Evolutionary conservation across 2,797 vertebrate species (phyloP).

Genomic region (Macrochelys suwanniensis): DNA sequence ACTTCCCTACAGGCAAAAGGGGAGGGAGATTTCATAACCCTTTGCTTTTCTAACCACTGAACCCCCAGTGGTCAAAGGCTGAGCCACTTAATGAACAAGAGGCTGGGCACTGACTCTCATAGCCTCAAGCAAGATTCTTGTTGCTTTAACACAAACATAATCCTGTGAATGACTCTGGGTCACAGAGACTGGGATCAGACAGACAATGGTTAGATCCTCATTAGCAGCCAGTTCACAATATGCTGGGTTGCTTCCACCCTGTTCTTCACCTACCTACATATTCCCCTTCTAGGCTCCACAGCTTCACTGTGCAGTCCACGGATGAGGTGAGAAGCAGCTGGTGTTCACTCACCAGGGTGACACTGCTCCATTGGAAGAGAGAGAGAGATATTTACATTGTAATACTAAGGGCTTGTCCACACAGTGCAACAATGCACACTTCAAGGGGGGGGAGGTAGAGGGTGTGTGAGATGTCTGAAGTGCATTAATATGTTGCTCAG

Average conservation of each 20-base stretch:
- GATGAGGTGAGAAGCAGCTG: conserved; percentile 48
- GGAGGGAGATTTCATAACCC: not conserved
- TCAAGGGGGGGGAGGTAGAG: no score
- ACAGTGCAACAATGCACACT: not conserved
- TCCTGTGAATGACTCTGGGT: not conserved
- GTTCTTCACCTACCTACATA: conserved; percentile 32
- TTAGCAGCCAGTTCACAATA: not conserved
- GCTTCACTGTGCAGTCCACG: conserved; percentile 49
- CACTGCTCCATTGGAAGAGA: not conserved
- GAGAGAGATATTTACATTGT: not conserved
- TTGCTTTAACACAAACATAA: not conserved
- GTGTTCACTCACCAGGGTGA: conserved; percentile 23
- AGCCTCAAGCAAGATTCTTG: not conserved
- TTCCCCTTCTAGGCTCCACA: conserved; percentile 55
- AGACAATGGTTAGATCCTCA: not conserved
- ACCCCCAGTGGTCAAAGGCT: not conserved
- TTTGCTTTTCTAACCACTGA: not conserved
- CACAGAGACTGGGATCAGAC: not conserved
- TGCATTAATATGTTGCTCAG: no score
- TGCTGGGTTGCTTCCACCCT: not conserved
- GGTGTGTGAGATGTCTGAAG: no score
- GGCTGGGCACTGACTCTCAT: no score
- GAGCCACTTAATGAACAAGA: not conserved
- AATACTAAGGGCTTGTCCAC: not conserved
- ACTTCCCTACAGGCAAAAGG: not conserved